Evolutionary conservation across 35 echinoderm and acorn worm species (phyloP).

Genomic region (Heliocidaris erythrogramma): DNA sequence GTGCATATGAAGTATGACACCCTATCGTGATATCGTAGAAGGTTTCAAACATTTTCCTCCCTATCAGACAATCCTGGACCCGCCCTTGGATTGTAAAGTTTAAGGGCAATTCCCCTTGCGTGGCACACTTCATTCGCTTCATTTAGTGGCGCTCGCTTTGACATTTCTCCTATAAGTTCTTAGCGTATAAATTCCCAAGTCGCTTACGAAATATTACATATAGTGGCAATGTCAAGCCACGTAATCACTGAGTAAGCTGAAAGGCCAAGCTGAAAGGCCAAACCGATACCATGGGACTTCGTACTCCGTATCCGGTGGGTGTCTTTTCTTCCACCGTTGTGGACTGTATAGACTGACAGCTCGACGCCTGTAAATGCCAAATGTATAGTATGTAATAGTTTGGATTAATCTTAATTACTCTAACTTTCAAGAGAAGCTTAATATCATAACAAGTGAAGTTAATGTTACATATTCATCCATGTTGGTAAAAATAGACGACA

Average conservation of each 20-base stretch:
- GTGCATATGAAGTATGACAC: too few species aligned
- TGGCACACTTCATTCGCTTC: neutral
- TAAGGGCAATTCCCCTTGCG: neutral
- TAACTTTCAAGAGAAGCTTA: neutral
- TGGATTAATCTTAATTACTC: neutral
- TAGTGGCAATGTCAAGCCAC: neutral
- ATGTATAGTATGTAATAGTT: neutral
- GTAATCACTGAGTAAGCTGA: neutral
- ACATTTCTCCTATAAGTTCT: neutral
- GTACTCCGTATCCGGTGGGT: neutral
- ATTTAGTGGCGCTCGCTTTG: neutral
- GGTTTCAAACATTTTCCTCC: too few species aligned
- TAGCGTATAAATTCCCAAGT: neutral
- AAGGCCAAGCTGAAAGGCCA: neutral
- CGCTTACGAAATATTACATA: neutral
- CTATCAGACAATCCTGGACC: neutral
- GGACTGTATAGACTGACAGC: neutral
- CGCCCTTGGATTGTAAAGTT: neutral
- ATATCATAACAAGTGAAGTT: too few species aligned
- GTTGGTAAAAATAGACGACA: too few species aligned
- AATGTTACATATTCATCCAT: too few species aligned
- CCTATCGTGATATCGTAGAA: too few species aligned
- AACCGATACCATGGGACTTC: neutral
- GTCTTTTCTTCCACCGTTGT: neutral
- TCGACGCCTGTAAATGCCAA: neutral